Percentiles rank a stretch among this genome's conserved stretches.
These are phyloP conservation scores for Apis dorsata DNA, from an alignment of 1,140 invertebrate species.

Conservation along the genomic window DNA sequence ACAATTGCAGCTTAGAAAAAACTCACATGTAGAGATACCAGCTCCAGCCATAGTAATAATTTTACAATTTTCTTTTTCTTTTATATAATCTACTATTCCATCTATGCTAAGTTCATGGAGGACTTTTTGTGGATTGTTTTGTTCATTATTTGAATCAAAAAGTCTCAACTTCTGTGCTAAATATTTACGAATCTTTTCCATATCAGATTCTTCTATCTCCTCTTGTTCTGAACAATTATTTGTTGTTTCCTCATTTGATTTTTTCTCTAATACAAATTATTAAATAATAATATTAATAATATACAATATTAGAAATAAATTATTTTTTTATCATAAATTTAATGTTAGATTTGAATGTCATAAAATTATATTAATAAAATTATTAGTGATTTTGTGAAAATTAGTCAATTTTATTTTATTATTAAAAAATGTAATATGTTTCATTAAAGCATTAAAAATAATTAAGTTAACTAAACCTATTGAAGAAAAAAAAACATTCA, in stretches of 20 bases:
- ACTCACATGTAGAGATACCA: conserved; percentile 96
- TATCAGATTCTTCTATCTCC: conserved; percentile 52
- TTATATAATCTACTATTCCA: conserved; percentile 87
- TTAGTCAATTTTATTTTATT: too few relatives aligned
- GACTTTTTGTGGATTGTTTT: conserved; percentile 50
- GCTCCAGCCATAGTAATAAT: conserved; percentile 96
- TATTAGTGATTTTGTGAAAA: background rate
- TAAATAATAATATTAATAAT: background rate
- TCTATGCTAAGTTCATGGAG: conserved; percentile 82
- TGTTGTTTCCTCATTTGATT: conserved; percentile 38
- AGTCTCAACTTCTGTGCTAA: conserved; percentile 68
- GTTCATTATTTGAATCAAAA: conserved; percentile 47
- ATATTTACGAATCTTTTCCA: conserved; percentile 73
- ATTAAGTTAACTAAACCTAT: background rate
- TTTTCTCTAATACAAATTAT: conserved; percentile 32
- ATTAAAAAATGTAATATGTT: background rate
- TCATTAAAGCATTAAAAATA: background rate
- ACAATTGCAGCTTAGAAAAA: conserved; percentile 32
- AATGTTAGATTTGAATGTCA: background rate
- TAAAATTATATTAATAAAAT: background rate
- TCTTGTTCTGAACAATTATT: conserved; percentile 31
- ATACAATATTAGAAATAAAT: background rate
- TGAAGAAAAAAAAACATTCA: background rate
- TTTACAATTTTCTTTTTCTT: conserved; percentile 89
- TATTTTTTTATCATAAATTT: too few relatives aligned